A percentile compares a stretch with the other conserved stretches of the same genome.
phyloP scores from a whole-genome alignment of 2,113 vertebrate species.

The Lepus europaeus region DNA sequence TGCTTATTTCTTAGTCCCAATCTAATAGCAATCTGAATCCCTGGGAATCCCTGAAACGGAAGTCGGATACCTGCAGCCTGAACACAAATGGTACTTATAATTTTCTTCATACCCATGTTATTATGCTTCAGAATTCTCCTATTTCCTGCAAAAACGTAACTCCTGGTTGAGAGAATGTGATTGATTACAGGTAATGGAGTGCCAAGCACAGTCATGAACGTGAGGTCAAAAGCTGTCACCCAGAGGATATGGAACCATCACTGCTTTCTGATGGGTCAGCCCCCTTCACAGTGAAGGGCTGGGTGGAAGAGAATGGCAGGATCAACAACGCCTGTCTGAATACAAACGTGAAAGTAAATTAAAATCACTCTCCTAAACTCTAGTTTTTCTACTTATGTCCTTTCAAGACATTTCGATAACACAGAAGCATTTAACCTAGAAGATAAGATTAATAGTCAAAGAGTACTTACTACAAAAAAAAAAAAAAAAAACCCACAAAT shows the following conservation, averaged over 20 bases:
- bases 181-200: not conserved
- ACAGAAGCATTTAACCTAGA: not conserved
- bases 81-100: not conserved
- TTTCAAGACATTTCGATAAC: slow-evolving; percentile 17
- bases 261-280: not conserved
- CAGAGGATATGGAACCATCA: not conserved
- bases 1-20: not conserved
- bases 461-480: not conserved
- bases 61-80: not conserved
- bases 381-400: not conserved
- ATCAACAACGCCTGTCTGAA: not conserved
- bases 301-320: not conserved
- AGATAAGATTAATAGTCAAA: not conserved
- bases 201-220: not conserved
- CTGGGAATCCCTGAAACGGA: not conserved
- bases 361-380: not conserved
- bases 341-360: slow-evolving; percentile 33
- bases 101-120: not conserved
- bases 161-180: not conserved
- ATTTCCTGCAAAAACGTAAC: slow-evolving; percentile 2
- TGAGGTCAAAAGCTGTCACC: slow-evolving; percentile 5
- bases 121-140: not conserved
- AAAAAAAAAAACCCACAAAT: not conserved
- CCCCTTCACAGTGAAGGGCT: not conserved
- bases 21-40: not conserved